phyloP scores from a whole-genome alignment of 2,113 vertebrate genomes.

The Ibidorhyncha struthersii region DNA sequence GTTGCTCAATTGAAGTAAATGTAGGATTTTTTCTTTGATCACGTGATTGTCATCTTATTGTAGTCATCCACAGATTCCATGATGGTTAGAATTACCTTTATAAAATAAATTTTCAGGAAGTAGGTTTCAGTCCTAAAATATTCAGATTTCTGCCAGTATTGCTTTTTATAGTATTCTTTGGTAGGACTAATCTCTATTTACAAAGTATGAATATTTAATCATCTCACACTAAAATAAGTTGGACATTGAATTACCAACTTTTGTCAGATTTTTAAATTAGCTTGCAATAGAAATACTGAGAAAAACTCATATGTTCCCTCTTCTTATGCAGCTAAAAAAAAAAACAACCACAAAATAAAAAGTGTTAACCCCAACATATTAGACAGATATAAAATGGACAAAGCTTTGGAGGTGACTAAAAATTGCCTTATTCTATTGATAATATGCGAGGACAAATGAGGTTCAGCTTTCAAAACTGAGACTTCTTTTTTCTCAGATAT shows the following conservation, averaged over 20 bases:
- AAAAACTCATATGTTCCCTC: not conserved
- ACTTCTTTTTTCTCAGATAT: not conserved
- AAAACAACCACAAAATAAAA: not conserved
- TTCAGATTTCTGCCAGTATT: not conserved
- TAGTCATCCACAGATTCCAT: not conserved
- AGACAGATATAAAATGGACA: not conserved
- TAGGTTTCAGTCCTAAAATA: not conserved
- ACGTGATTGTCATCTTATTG: not conserved
- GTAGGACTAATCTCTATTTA: not conserved
- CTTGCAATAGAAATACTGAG: not conserved
- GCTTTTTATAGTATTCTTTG: not conserved
- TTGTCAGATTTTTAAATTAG: not conserved
- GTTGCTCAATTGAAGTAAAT: not conserved
- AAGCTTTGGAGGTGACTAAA: not conserved
- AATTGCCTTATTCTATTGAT: not conserved
- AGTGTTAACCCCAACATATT: not conserved
- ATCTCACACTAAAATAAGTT: not conserved
- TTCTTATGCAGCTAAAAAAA: not conserved
- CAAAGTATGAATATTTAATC: not conserved
- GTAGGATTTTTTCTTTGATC: not conserved
- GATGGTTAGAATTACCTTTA: not conserved
- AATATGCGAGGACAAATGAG: not conserved
- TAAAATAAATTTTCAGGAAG: not conserved
- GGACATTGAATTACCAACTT: not conserved
- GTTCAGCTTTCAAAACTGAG: not conserved